Percentiles rank a stretch among this genome's conserved stretches.
Evolutionary conservation across 2,888 invertebrate genomes (phyloP).

Genomic region (Chouioia cunea): DNA sequence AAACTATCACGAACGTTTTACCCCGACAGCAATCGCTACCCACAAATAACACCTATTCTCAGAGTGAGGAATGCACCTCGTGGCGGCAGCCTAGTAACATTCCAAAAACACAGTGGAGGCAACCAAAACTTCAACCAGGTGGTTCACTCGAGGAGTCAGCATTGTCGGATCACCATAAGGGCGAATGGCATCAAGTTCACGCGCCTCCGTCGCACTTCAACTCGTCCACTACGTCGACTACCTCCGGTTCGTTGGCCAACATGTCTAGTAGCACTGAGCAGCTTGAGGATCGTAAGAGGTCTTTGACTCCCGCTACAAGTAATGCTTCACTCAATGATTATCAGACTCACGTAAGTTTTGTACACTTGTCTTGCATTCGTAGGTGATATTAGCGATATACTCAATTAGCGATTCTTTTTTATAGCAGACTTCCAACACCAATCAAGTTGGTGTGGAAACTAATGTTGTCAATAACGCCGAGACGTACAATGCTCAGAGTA

Average conservation of each 20-base stretch:
- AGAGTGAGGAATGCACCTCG: conserved; percentile 39
- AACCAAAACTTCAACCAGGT: conserved; percentile 49
- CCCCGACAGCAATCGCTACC: conserved; percentile 46
- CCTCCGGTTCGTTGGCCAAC: conserved; percentile 54
- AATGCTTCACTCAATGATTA: conserved; percentile 54
- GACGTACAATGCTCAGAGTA: conserved; percentile 50
- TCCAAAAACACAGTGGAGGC: conserved; percentile 46
- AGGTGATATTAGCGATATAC: background rate
- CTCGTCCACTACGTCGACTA: conserved; percentile 52
- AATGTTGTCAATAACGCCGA: conserved; percentile 47
- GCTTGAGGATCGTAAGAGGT: conserved; percentile 56
- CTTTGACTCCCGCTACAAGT: conserved; percentile 52
- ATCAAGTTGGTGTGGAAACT: conserved; percentile 34
- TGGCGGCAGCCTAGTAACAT: conserved; percentile 49
- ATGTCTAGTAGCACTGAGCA: conserved; percentile 51
- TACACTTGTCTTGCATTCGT: no score
- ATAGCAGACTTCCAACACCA: conserved; percentile 37
- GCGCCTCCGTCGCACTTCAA: conserved; percentile 51
- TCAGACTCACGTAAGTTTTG: conserved; percentile 42
- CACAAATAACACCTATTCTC: conserved; percentile 40
- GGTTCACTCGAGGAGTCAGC: conserved; percentile 48
- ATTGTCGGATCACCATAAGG: conserved; percentile 43
- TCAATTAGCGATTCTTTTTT: background rate
- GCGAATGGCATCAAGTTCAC: conserved; percentile 55
- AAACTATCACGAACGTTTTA: conserved; percentile 47